Conservation (phyloP, 37 sponge, comb jelly and placozoan genomes). For the Chondrosia reniformis region DNA sequence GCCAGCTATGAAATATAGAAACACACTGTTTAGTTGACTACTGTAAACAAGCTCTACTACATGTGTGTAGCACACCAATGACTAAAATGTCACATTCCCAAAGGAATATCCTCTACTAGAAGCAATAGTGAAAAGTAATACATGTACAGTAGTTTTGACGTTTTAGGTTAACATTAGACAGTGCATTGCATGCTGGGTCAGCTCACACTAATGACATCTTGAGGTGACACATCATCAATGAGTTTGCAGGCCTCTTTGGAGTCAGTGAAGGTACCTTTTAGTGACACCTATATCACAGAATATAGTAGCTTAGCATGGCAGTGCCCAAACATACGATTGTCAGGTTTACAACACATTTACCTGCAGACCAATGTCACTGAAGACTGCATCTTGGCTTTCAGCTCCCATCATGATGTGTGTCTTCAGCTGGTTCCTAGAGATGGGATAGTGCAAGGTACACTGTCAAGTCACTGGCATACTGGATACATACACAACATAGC, state of each 20-base stretch:
- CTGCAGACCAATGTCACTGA: constrained; percentile 56
- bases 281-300: constrained; percentile 20
- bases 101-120: neutral
- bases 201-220: constrained; percentile 48
- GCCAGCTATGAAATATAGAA: constrained; percentile 36
- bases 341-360: neutral
- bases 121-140: too few species aligned
- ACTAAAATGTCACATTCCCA: neutral
- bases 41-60: neutral
- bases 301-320: neutral
- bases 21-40: neutral
- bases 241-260: constrained; percentile 18
- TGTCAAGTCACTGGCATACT: neutral
- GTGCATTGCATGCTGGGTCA: neutral
- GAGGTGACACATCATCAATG: constrained; percentile 51
- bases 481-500: neutral
- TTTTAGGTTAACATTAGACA: neutral
- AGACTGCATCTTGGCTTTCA: constrained; percentile 21
- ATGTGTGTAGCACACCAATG: constrained; percentile 4
- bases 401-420: constrained; percentile 47
- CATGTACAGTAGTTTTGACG: too few species aligned
- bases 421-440: constrained; percentile 70
- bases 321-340: neutral
- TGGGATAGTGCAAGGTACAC: neutral
- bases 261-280: constrained; percentile 43